Evolutionary conservation across 2,113 vertebrate genomes (phyloP).

Genomic region (pig (Sus scrofa)): T2T-Sscrofa CM000812.6:141504001-141504500

Average conservation of each 20-base stretch:
- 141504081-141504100: constrained; percentile 52
- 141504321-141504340: neutral
- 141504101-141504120: constrained; percentile 54
- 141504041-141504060: constrained; percentile 70
- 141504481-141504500: neutral
- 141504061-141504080: constrained; percentile 47
- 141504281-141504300: neutral
- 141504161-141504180: constrained; percentile 10
- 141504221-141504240: constrained; percentile 23
- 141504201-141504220: neutral
- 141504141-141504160: neutral
- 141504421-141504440: neutral
- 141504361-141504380: neutral
- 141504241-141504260: constrained; percentile 1
- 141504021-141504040: constrained; percentile 57
- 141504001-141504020: constrained; percentile 34
- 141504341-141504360: neutral
- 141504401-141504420: neutral
- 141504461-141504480: neutral
- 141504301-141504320: constrained; percentile 15
- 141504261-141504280: neutral
- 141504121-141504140: neutral
- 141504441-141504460: neutral
- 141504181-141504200: constrained; percentile 24
- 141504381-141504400: neutral